Conservation (phyloP, 2,113 vertebrate genomes). For the Copsychus sechellarum region DNA sequence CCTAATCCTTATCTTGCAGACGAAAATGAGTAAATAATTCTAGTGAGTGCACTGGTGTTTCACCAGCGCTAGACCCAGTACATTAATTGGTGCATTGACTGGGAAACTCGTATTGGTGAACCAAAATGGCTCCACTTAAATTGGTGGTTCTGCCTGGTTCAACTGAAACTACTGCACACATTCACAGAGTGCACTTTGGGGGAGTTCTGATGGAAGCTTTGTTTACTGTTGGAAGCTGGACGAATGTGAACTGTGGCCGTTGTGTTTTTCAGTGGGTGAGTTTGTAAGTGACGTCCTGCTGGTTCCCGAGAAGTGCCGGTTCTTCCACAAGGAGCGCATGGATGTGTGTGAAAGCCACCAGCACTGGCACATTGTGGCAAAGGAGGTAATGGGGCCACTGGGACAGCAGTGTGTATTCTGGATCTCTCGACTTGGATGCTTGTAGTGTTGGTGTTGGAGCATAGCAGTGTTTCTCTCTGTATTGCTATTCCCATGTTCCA, state of each 20-base stretch:
- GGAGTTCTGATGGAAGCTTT: not conserved
- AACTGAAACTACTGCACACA: not conserved
- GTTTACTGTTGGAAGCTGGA: not conserved
- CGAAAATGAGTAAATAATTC: not conserved
- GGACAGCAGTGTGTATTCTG: not conserved
- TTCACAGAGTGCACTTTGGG: rapidly evolving
- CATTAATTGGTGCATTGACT: no score
- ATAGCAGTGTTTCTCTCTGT: not conserved
- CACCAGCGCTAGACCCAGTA: not conserved
- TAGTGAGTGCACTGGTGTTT: not conserved
- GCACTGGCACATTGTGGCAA: constrained; percentile 90
- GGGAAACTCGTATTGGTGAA: no score
- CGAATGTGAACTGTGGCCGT: rapidly evolving
- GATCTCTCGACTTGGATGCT: not conserved
- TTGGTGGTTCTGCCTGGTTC: not conserved
- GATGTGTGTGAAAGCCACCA: constrained; percentile 93
- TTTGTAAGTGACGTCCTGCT: constrained; percentile 95
- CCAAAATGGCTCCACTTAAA: not conserved
- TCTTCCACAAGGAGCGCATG: constrained; percentile 93
- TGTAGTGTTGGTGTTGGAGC: not conserved
- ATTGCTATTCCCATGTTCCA: not conserved
- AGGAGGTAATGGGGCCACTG: constrained; percentile 80
- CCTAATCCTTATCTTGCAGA: not conserved
- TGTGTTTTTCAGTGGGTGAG: constrained; percentile 85
- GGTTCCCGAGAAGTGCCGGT: constrained; percentile 93